Conservation (phyloP, 2,888 invertebrate species). For the Lasiommata megera region DNA sequence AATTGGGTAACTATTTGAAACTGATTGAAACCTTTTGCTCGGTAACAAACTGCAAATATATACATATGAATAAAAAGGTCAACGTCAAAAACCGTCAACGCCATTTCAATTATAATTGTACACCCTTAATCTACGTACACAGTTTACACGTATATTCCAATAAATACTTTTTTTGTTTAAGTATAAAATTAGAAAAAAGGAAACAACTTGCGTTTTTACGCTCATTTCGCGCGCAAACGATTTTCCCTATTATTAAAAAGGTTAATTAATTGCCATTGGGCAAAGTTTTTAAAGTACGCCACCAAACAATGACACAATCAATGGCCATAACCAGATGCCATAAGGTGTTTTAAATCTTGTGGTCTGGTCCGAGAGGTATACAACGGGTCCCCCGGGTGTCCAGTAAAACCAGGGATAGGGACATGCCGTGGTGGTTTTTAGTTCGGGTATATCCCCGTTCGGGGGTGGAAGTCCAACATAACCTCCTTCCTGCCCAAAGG, state of each 20-base stretch:
- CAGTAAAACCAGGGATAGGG: no score
- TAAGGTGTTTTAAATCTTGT: no score
- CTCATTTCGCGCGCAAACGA: conserved; percentile 37
- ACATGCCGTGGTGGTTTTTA: no score
- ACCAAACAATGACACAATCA: conserved; percentile 2
- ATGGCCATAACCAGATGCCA: no score
- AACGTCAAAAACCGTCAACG: conserved; percentile 29
- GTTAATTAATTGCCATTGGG: conserved; percentile 22
- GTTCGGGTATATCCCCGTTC: no score
- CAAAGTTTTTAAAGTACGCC: conserved; percentile 15
- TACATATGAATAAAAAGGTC: neutral
- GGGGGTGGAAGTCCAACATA: no score
- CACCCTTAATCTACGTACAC: conserved; percentile 57
- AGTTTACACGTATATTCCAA: conserved; percentile 65
- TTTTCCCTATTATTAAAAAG: conserved; percentile 12
- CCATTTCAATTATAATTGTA: conserved; percentile 12
- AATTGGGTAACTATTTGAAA: no score
- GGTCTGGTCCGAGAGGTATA: no score
- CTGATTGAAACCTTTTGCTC: no score
- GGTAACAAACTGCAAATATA: no score
- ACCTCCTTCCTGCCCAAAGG: no score
- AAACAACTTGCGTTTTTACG: conserved; percentile 66
- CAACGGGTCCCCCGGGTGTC: no score
- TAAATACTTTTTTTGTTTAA: conserved; percentile 65
- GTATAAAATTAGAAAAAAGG: conserved; percentile 75